Evolutionary conservation across 2,888 invertebrate genomes (phyloP), one percentile per base, ranked within the genome.

Genomic region (Chalcosyrphus nemorum): DNA sequence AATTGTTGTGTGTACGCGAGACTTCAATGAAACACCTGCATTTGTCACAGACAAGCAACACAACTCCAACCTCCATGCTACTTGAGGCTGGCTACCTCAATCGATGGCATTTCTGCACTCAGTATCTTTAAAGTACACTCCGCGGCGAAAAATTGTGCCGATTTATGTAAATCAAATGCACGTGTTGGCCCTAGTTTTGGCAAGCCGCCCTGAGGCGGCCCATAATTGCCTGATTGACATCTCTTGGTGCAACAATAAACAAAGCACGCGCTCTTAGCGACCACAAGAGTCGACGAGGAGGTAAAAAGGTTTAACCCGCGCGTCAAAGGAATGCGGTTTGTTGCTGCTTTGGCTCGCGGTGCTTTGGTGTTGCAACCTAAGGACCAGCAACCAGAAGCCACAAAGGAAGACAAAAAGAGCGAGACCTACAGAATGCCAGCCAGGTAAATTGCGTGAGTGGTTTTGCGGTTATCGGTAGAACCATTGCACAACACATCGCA

Each of bases 151-250:
- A 57, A 56, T 27, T 41, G 52, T 32, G 66, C 41, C 61, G 59
- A 74, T 61, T 82, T 63, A 56, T 72, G 71, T 13, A 78, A 82
- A 24, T 68, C 13, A 32, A 56, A 11, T 78, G 68, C 82, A 78
- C 77, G 82, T 78, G 82, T 59, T 82, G 63, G 24, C 45, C 47
- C 63, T 52, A 19, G 17, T 72, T 82, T 47, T 32, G 81, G 54
- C 75, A 75, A 38, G n/a, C 52, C 32, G 63, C 45, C 81, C 47
- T 76, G 9, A 35, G 57, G 61, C 56, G 52, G 17, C 61, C 9
- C 29, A 27, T 65, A 81, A 77, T 65, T 71, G 77, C 59, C 72
- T 78, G 82, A 82, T 82, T 78, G 82, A 82, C 82, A 82, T 82
- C 82, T 71, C n/a, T n/a, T n/a, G 35, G 35, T 27, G 54, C 50